Evolutionary conservation across 2,888 invertebrate genomes (phyloP), one percentile per base, ranked within the genome.

Genomic region (Drosophila hamatofila): DNA sequence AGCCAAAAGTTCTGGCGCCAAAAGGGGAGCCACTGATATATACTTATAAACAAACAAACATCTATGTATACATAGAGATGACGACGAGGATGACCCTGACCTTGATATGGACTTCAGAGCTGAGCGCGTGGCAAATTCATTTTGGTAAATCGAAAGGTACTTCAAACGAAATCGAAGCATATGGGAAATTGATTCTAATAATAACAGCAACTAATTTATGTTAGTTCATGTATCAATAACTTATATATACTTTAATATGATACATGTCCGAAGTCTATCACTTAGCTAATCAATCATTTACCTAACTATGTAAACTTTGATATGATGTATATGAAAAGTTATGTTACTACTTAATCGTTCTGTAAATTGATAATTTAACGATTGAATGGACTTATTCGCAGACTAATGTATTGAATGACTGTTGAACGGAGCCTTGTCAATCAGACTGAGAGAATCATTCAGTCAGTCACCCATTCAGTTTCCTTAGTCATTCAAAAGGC

Each of bases 81-180:
- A 65, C 63, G 59, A 72, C 51, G 49, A 52, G 64, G 65, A 64
- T 64, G 80, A 73, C 85, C 88, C 59, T 88, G 83, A 72, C 83
- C 83, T 71, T 81, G 51, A 62, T 58, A 37, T 35, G 23, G 16
- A 27, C 25, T 25, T 33, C 6, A 30, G 7, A 21, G 18, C 30
- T 30, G 37, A 21, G 41, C 63, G 51, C 42, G 63, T 58, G 64
- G 49, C 49, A 51, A 42, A 49, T 51, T 41, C 51, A 51, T 30
- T 51, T 51, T 27, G 12, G 14, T 14, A 37, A 25, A 18, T 27
- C 27, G 25, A 35, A 44, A 46, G 57, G 14, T 27, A 33, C 35
- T 46, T 6, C 6, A 11, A 41, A 11, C 4, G 30, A 27, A 12
- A 18, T 9, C 12, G 3, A 23, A 33, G 2, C 21, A 12, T 6